Conservation (phyloP, 2,888 invertebrate genomes). For the Lutraria lutraria region DNA sequence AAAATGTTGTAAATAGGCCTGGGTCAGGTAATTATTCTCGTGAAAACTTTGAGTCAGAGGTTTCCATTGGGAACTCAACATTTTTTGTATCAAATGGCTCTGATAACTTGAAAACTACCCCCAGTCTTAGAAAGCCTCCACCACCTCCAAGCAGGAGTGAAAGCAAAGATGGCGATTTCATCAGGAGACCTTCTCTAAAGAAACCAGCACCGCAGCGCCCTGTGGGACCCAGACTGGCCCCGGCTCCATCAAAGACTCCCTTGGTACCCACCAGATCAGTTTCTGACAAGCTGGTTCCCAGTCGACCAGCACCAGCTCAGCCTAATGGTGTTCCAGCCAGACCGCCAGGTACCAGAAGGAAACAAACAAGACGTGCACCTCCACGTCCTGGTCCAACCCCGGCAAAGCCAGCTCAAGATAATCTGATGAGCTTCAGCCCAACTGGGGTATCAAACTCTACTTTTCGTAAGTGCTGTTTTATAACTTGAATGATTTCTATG, state of each 20-base stretch:
- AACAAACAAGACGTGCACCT: slow-evolving; percentile 68
- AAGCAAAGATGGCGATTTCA: slow-evolving; percentile 56
- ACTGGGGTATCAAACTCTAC: slow-evolving; percentile 69
- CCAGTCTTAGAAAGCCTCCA: slow-evolving; percentile 69
- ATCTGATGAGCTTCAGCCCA: slow-evolving; percentile 83
- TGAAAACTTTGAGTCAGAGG: slow-evolving; percentile 53
- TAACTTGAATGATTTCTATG: too few species aligned
- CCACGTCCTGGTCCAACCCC: slow-evolving; percentile 66
- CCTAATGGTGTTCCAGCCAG: slow-evolving; percentile 57
- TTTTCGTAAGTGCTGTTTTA: slow-evolving; percentile 39
- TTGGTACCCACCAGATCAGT: slow-evolving; percentile 58
- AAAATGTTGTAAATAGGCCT: not conserved
- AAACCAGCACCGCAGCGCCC: slow-evolving; percentile 82
- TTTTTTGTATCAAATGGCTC: slow-evolving; percentile 65
- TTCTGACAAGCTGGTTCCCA: slow-evolving; percentile 62
- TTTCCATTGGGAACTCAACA: slow-evolving; percentile 69
- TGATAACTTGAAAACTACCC: slow-evolving; percentile 31
- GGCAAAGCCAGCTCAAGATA: slow-evolving; percentile 57
- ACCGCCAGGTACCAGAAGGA: slow-evolving; percentile 43
- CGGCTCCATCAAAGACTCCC: slow-evolving; percentile 76
- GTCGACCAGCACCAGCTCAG: slow-evolving; percentile 78
- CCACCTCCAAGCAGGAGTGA: slow-evolving; percentile 58
- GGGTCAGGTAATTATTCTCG: slow-evolving; percentile 55
- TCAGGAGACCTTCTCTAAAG: slow-evolving; percentile 69
- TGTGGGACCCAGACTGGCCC: slow-evolving; percentile 76